Evolutionary conservation across 2,113 vertebrate genomes (phyloP).

Genomic region (Octodon degus): DNA sequence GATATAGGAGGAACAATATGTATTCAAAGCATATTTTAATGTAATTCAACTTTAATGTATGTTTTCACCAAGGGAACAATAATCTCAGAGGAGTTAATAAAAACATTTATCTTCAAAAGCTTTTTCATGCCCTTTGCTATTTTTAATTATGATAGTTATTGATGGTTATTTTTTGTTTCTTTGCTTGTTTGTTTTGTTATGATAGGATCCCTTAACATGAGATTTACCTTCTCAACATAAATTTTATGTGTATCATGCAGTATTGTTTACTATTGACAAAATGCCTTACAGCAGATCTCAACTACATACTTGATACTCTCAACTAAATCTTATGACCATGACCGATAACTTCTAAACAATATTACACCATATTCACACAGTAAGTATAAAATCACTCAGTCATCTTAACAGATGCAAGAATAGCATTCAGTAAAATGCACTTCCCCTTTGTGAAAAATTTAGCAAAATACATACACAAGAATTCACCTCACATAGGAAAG

Average conservation of each 20-base stretch:
- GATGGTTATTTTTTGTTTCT: too few relatives aligned
- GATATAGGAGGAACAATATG: background rate
- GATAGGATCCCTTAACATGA: background rate
- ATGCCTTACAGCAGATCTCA: background rate
- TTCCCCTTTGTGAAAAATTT: background rate
- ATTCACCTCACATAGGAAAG: background rate
- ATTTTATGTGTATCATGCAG: background rate
- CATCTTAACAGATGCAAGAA: background rate
- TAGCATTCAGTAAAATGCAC: background rate
- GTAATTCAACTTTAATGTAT: background rate
- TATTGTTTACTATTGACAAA: background rate
- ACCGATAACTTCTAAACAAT: background rate
- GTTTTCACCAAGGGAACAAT: background rate
- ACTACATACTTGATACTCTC: background rate
- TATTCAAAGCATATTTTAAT: background rate
- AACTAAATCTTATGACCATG: background rate
- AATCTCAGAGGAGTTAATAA: background rate
- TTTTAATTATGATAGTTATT: background rate
- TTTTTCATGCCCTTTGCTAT: rapidly evolving
- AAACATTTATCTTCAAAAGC: background rate
- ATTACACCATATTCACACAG: background rate
- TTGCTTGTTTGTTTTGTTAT: background rate
- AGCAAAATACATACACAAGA: background rate
- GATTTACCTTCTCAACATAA: background rate
- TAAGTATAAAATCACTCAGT: background rate